Evolutionary conservation across 2,113 vertebrate species (phyloP), one percentile per base, ranked within the genome.

Genomic region (Dromas ardeola): DNA sequence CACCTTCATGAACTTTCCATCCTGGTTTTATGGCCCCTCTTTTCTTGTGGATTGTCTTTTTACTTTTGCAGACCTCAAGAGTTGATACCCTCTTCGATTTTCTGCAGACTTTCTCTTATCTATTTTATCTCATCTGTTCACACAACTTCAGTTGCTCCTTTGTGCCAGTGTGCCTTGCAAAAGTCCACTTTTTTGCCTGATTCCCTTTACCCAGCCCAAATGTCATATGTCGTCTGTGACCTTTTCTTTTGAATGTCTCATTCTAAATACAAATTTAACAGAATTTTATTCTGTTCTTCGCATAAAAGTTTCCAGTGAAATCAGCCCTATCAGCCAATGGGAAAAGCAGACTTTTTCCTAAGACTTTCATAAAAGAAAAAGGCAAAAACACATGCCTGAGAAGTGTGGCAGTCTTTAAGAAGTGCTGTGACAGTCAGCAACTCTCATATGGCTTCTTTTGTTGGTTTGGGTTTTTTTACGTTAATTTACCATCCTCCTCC

Each of bases 231-330:
- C 1, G 0, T 76, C 61, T 67, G 29, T 92, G 92, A 94, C 74
- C 52, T 95, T 95, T 94, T 62, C 84, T 74, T 91, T 90, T 72
- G 47, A 79, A 85, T 79, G 45, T 73, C n/a, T 93, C 42, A 85
- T 87, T 94, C 53, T 38, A 81, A 90, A 91, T 59, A 90, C 29
- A 94, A 88, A 95, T 79, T 82, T 76, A 82, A 95, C 6, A 26
- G 18, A 25, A 1, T 55, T 5, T 32, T 79, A 80, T 83, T 72
- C 32, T 52, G 10, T 21, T 88, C 16, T 36, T 79, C 43, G 13
- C 47, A 50, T 69, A 80, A 93, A 92, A 88, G 20, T 63, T 90
- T 90, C 53, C 50, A 84, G 40, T 53, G 36, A 89, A 88, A 93
- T 65, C 23, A 63, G 3, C 4, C 56, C 18, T 32, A 32, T 74